Conservation (phyloP, 2,888 invertebrate genomes). For the Halictus ligatus region DNA sequence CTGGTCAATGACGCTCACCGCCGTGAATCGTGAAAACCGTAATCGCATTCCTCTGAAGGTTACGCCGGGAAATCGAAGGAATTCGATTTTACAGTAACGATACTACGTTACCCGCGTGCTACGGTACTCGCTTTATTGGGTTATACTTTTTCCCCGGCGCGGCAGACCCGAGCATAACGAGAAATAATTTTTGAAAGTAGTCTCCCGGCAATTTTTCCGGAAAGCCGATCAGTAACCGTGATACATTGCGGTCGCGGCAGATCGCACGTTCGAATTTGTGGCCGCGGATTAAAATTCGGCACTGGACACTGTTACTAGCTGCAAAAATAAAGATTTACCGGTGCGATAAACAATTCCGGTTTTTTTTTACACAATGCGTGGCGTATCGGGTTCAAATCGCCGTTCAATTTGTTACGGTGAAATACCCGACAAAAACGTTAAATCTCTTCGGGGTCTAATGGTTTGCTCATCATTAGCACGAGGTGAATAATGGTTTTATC, state of each 20-base stretch:
- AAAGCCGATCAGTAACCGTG: conserved; percentile 17
- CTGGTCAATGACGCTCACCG: neutral
- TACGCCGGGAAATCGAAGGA: neutral
- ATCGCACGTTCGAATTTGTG: neutral
- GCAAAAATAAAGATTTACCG: neutral
- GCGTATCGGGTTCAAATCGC: neutral
- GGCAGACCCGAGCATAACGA: neutral
- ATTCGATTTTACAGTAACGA: conserved; percentile 20
- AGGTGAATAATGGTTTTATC: neutral
- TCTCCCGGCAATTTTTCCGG: neutral
- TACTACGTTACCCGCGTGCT: neutral
- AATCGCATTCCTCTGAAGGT: conserved; percentile 1
- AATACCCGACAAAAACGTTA: neutral
- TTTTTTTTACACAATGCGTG: neutral
- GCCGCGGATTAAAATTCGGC: conserved; percentile 18
- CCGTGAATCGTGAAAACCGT: conserved; percentile 10
- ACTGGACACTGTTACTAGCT: neutral
- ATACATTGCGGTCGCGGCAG: conserved; percentile 9
- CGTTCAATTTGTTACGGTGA: neutral
- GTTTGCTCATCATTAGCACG: neutral
- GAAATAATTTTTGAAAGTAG: conserved; percentile 17
- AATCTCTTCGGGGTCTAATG: neutral
- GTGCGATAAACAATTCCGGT: conserved; percentile 5
- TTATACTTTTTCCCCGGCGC: neutral
- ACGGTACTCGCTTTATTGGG: neutral